A percentile compares a stretch with the other conserved stretches of the same genome.
These are phyloP conservation scores for Chloroclysta siterata DNA, from an alignment of 2,888 invertebrate species.

Conservation along the genomic window DNA sequence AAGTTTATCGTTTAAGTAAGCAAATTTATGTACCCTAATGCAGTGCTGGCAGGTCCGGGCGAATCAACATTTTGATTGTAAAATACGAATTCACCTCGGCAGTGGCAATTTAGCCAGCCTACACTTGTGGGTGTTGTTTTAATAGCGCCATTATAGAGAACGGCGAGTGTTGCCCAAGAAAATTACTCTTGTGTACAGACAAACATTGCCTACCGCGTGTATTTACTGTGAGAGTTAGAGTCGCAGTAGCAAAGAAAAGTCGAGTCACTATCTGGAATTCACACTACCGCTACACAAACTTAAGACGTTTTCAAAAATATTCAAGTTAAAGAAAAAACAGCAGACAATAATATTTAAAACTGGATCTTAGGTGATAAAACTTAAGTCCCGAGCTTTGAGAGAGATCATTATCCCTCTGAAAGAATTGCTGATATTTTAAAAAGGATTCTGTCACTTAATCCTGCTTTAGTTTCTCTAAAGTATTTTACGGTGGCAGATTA, in stretches of 20 bases:
- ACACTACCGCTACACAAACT: conserved; percentile 27
- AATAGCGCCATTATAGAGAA: conserved; percentile 78
- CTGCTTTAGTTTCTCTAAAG: conserved; percentile 30
- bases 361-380: conserved; percentile 13
- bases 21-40: conserved; percentile 77
- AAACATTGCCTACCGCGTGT: conserved; percentile 57
- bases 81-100: conserved; percentile 73
- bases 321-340: conserved; percentile 7
- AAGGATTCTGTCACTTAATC: conserved; percentile 35
- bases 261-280: conserved; percentile 31
- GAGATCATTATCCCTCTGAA: conserved; percentile 34
- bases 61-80: conserved; percentile 82
- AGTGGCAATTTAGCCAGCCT: conserved; percentile 71
- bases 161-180: conserved; percentile 75
- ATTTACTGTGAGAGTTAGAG: conserved; percentile 60
- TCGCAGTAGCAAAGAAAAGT: conserved; percentile 41
- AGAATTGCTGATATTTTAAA: conserved; percentile 39
- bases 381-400: conserved; percentile 30
- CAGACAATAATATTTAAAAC: conserved; percentile 12
- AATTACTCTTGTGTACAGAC: conserved; percentile 68
- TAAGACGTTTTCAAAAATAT: conserved; percentile 8
- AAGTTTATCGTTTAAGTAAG: conserved; percentile 74
- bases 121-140: conserved; percentile 81
- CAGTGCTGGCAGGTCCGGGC: conserved; percentile 72
- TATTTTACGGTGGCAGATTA: conserved; percentile 20